Base-by-base conservation (phyloP, 1,140 invertebrate species). In the Campoletis sonorensis region DNA sequence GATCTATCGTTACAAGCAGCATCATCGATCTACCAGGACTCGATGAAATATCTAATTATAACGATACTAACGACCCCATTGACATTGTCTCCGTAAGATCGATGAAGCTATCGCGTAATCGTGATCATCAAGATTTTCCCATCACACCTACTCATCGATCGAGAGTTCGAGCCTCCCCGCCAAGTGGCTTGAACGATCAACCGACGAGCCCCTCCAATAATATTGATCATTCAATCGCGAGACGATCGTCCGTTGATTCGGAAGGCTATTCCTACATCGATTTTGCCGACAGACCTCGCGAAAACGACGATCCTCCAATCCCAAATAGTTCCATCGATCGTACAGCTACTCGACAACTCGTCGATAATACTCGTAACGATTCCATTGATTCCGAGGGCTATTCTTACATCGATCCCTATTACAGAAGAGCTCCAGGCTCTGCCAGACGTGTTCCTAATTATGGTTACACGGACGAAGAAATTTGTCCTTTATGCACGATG, bases 401-500 rank as follows among this genome's bases (percentile, higher is more conserved):
- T 72, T 86, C 89, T 45, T 88, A 86, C 77, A 82, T 89, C 40
- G 88, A 86, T 33, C 30, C 80, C 11, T 82, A 79, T 61, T 83
- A 81, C 30, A 85, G 83, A 30, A 83, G 70, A 67, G 82, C 27
- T 37, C 85, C 86, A n/a, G 85, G 85, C 45, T 61, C 81, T 3
- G 86, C 85, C 11, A 86, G 83, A 58, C 84, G 85, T n/a, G 75
- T 87, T 75, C 75, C 81, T 16, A 58, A 80, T 81, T 87, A 86
- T 30, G 85, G 82, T 61, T 72, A 40, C n/a, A 87, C 86, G 30
- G 85, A 89, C 51, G 89, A 90, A 82, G 87, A 89, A 75, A 84
- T 91, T 27, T 91, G 90, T 86, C 90, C 90, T 16, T 83, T 91
- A 4, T 91, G 90, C 78, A 89, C 89, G 2, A 91, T 91, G 81